A percentile compares a stretch with the other conserved stretches of the same genome.
phyloP scores from a whole-genome alignment of 2,888 invertebrate species.

The Stenolophus ochropezus region DNA sequence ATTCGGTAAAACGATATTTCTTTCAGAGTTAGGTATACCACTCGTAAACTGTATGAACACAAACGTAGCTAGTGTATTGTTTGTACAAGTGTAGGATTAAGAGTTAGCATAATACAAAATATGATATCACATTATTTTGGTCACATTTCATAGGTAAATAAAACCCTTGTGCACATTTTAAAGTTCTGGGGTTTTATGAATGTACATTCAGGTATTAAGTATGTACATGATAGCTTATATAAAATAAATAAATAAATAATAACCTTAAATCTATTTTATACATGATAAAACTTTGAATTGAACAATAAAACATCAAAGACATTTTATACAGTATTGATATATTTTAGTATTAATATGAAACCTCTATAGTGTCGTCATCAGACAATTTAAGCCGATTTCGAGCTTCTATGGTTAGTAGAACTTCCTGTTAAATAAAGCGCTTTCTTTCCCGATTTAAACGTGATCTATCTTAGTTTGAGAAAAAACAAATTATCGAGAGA shows the following conservation, averaged over 20 bases:
- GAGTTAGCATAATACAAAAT: conserved; percentile 41
- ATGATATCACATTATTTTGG: conserved; percentile 53
- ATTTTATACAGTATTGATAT: conserved; percentile 12
- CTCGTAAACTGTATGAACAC: too few relatives aligned
- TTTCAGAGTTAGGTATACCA: too few relatives aligned
- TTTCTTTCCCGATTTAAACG: conserved; percentile 48
- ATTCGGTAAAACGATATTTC: too few relatives aligned
- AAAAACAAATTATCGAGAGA: conserved; percentile 41
- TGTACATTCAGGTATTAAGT: conserved; percentile 26
- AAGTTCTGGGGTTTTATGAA: conserved; percentile 23
- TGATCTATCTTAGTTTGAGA: conserved; percentile 36
- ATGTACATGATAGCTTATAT: conserved; percentile 27
- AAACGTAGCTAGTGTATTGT: conserved; percentile 12
- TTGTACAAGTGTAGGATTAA: conserved; percentile 35
- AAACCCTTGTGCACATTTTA: conserved; percentile 38
- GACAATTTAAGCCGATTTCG: conserved; percentile 26
- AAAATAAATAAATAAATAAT: conserved; percentile 20
- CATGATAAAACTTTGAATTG: neutral
- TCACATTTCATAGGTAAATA: conserved; percentile 35
- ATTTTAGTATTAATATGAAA: conserved; percentile 35
- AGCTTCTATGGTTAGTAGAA: conserved; percentile 12
- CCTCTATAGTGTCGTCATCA: conserved; percentile 29
- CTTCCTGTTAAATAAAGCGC: conserved; percentile 44
- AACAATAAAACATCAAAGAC: conserved; percentile 3
- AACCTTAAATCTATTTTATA: neutral